A percentile compares a stretch with the other conserved stretches of the same genome.
These are phyloP conservation scores for Oceanodroma leucorhoa DNA, from an alignment of 2,797 vertebrate genomes.

Conservation along the genomic window DNA sequence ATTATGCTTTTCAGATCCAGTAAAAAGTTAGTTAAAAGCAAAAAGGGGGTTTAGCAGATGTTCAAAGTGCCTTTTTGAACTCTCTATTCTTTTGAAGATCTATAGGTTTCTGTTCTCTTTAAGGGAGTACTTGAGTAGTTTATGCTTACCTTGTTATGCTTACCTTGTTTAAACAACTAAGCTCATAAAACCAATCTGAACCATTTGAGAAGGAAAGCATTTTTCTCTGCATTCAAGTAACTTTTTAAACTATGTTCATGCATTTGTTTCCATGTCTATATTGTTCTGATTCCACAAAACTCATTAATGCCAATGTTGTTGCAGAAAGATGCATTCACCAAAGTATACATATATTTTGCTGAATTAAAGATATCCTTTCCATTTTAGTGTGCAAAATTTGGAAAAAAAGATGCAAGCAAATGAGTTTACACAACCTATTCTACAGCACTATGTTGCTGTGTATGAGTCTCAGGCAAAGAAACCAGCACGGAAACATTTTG, in stretches of 20 bases:
- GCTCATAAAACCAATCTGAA: not conserved
- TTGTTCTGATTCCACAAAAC: not conserved
- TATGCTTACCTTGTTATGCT: not conserved
- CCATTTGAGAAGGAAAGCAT: not conserved
- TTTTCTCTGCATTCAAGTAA: not conserved
- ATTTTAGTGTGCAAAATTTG: not conserved
- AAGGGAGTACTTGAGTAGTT: not conserved
- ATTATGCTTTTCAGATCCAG: not conserved
- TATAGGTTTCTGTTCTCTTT: not conserved
- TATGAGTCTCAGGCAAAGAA: not conserved
- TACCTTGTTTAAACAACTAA: not conserved
- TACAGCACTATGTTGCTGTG: not conserved
- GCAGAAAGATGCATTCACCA: not conserved
- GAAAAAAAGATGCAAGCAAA: not conserved
- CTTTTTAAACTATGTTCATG: not conserved
- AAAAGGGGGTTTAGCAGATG: not conserved
- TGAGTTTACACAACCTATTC: not conserved
- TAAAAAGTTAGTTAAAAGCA: not conserved
- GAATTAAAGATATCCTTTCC: not conserved
- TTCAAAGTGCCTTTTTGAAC: not conserved
- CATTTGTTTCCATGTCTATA: not conserved
- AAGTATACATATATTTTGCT: not conserved
- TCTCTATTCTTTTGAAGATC: not conserved
- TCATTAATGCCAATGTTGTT: not conserved
- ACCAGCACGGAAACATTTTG: not conserved